Evolutionary conservation across 2,113 vertebrate genomes (phyloP), one percentile per base, ranked within the genome.

Genomic region (Myanophis thanlyinensis): DNA sequence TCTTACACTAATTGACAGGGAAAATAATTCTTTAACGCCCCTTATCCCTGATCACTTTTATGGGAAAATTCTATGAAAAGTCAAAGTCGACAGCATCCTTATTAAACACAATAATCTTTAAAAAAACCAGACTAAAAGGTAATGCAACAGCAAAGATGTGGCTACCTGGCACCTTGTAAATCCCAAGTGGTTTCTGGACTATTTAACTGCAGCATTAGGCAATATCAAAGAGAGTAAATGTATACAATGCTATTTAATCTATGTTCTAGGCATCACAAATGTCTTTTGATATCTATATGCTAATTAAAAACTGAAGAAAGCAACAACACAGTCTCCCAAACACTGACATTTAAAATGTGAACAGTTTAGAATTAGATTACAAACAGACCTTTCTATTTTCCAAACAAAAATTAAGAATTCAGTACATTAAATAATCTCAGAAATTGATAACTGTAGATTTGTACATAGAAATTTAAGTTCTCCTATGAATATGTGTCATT

Each of bases 11-110:
- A 92, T 89, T 92, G 53, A 46, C 46, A 85, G 52, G 52, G 56
- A 18, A 89, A 89, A 84, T 9, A 47, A 54, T n/a, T 90, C 52
- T 91, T 86, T 93, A 95, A 49, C 46, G 4, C 15, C 4, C 0
- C 4, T 48, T 0, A 0, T 51, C 94, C 53, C 85, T 92, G 92
- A 93, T 30, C 87, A 93, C n/a, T 87, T 93, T 86, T 84, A 89
- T 84, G 46, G 84, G 54, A 59, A 91, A 89, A 46, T 22, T 35
- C n/a, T 89, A 25, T 27, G 67, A 51, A 51, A 80, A 93, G 7
- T 12, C 35, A 5, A 40, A 89, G 93, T 87, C 20, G 90, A 93
- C 95, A 90, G 73, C 90, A 85, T 85, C 40, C 12, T 46, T 67
- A 92, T 90, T n/a, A 91, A 92, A 85, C 48, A 93, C 86, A 88